Evolutionary conservation across 2,888 invertebrate species (phyloP).

Genomic region (Quadroppia sp.): DNA sequence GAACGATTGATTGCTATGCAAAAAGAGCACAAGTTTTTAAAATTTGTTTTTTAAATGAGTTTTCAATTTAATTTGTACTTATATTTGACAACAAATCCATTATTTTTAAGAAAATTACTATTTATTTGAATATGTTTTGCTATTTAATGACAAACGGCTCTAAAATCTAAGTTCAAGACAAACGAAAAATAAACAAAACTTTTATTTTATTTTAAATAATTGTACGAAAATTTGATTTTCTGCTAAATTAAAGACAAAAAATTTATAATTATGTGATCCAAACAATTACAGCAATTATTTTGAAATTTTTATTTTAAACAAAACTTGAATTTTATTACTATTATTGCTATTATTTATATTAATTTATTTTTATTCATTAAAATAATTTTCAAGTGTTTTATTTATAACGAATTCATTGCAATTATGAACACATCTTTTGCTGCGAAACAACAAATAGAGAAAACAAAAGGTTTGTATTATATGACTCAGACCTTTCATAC

Average conservation of each 20-base stretch:
- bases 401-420: neutral
- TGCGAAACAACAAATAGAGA: neutral
- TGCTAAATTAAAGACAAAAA: conserved; percentile 30
- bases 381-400: conserved; percentile 1
- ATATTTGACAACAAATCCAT: conserved; percentile 13
- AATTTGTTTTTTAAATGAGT: conserved; percentile 17
- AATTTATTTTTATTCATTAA: neutral
- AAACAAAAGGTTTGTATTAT: neutral
- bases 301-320: no score
- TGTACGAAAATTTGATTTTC: conserved; percentile 19
- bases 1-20: conserved; percentile 27
- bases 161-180: neutral
- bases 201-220: no score
- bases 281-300: neutral
- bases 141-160: conserved; percentile 15
- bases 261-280: conserved; percentile 25
- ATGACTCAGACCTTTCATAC: conserved; percentile 7
- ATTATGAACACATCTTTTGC: conserved; percentile 10
- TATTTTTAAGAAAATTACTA: conserved; percentile 16
- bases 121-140: conserved; percentile 26
- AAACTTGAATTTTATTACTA: no score
- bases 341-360: neutral
- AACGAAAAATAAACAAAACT: neutral
- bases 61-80: conserved; percentile 10
- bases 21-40: conserved; percentile 29